These are phyloP conservation scores for Megalurothrips usitatus DNA, from an alignment of 2,888 invertebrate genomes.

Conservation along the genomic window DNA sequence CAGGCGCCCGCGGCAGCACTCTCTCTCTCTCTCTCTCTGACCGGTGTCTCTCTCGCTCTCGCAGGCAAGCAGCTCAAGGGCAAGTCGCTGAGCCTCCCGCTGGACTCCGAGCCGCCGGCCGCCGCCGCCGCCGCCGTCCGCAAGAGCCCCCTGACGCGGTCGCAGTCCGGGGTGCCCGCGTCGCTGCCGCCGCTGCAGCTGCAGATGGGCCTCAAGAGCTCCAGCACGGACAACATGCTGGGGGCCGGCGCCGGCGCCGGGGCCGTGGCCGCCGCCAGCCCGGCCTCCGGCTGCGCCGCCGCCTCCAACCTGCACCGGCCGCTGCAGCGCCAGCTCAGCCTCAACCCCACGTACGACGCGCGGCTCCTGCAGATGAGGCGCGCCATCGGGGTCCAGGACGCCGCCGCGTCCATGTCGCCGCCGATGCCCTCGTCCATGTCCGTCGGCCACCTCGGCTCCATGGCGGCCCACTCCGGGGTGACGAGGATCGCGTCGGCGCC, in stretches of 20 bases:
- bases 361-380: constrained; percentile 53
- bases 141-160: constrained; percentile 62
- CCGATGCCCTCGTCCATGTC: constrained; percentile 32
- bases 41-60: constrained; percentile 32
- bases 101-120: constrained; percentile 41
- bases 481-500: constrained; percentile 72
- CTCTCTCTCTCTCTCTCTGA: neutral
- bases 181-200: constrained; percentile 29
- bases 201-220: constrained; percentile 33
- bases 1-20: neutral
- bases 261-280: constrained; percentile 41
- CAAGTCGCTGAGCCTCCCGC: constrained; percentile 51
- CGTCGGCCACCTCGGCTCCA: constrained; percentile 29
- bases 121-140: constrained; percentile 42
- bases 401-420: constrained; percentile 42
- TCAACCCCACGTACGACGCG: constrained; percentile 77
- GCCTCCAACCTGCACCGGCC: constrained; percentile 68
- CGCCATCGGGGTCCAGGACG: constrained; percentile 36
- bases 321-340: constrained; percentile 70
- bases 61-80: constrained; percentile 47
- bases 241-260: constrained; percentile 41
- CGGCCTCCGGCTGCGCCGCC: constrained; percentile 45
- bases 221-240: constrained; percentile 36
- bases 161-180: constrained; percentile 58
- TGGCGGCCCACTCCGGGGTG: constrained; percentile 47